Base-by-base conservation (phyloP, 2,888 invertebrate species). In the Mythimna ferrago region DNA sequence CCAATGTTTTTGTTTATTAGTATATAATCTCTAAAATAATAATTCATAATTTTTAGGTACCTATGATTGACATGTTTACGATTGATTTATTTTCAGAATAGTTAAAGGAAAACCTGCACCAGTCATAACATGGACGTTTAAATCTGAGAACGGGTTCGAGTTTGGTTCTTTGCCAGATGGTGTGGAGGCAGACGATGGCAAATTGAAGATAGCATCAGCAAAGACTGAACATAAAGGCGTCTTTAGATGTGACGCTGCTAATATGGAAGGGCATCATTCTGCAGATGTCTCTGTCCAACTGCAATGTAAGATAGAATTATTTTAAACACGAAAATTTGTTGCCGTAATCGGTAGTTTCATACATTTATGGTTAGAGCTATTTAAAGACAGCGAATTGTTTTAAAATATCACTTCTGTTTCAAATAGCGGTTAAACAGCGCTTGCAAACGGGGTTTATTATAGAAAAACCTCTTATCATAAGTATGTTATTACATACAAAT, bases 61-160 rank as follows among this genome's bases (percentile, higher is more conserved):
- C 6, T 38, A 35, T 35, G 9, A n/a, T 58, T 10, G 1, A n/a
- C n/a, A 41, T 41, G 21, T 4, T 6, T 41, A 61, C 21, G 2
- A 26, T 54, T 51, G 0, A 4, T 60, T 53, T 26, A 61, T 44
- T 88, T 90, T 65, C 76, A 95, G 95, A 41, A 72, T 93, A 2
- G 66, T 79, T 6, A 88, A 89, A 86, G 96, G 96, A 2, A 93
- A 88, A 75, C 96, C 96, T 2, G 19, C 48, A 1, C 96, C 96
- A 16, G 73, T 66, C 38, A 78, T 94, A 19, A 81, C 76, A 2
- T 96, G 96, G 96, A 84, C 87, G 16, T 93, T 89, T 68, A 92
- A 91, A 85, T 60, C 88, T 2, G 76, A 81, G 26, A 66, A 88
- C 19, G 83, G 69, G 0, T 76, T 81, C 26, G 89, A 91, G 2